Conservation (phyloP, 2,797 vertebrate species). For the Botia kubotai region DNA sequence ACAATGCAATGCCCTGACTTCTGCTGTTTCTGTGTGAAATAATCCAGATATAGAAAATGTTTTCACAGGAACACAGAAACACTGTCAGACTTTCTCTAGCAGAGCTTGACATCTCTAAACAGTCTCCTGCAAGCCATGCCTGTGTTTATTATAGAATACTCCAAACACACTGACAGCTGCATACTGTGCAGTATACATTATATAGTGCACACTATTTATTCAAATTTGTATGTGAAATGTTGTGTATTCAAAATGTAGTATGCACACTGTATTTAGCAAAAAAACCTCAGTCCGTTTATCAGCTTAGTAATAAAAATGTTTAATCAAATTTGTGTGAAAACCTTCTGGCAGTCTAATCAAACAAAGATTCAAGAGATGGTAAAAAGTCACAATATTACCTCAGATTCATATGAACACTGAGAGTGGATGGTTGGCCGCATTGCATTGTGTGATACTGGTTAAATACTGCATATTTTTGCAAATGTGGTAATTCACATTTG, state of each 20-base stretch:
- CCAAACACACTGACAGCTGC: background rate
- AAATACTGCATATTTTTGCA: background rate
- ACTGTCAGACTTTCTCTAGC: background rate
- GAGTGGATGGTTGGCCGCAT: background rate
- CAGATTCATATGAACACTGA: background rate
- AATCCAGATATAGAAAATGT: constrained; percentile 10
- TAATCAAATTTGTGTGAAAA: too few relatives aligned
- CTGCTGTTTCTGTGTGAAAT: background rate
- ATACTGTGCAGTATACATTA: background rate
- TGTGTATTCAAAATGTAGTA: background rate
- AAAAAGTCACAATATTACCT: too few relatives aligned
- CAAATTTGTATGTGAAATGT: background rate
- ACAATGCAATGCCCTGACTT: background rate
- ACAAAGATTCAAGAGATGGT: background rate
- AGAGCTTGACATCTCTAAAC: background rate
- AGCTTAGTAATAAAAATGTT: too few relatives aligned
- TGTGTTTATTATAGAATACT: background rate
- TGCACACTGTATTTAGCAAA: background rate
- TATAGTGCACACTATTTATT: background rate
- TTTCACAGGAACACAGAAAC: constrained; percentile 15
- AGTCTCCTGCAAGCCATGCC: background rate
- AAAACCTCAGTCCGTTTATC: too few relatives aligned
- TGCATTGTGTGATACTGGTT: background rate
- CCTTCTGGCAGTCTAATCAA: background rate
- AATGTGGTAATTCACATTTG: background rate